Evolutionary conservation across 2,797 vertebrate species (phyloP), one percentile per base, ranked within the genome.

Genomic region (Sparidentex hasta): DNA sequence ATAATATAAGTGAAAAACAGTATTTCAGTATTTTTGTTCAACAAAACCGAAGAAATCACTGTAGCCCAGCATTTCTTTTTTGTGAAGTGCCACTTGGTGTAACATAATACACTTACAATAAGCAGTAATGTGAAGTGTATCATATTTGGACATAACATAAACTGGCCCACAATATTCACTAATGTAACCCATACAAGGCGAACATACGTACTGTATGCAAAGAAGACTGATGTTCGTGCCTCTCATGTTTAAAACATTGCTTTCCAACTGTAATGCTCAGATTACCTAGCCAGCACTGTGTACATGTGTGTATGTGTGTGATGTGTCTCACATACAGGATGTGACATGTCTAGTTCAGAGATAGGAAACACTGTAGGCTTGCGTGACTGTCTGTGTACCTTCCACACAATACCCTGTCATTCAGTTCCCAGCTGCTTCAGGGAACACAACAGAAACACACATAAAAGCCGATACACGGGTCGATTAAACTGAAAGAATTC

Each of bases 291-390:
- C 63, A 50, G 48, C 2, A 13, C 46, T 43, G n/a, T 50, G 63
- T 58, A 25, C 11, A 11, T 38, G 46, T 43, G 57, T 43, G 51
- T 41, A 25, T 68, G 12, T 3, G n/a, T 71, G n/a, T 71, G 73
- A 82, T 80, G 79, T 47, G 55, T 82, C 82, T 87, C 47, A 52
- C 74, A 83, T 84, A 82, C 86, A 91, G 65, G 81, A 88, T 71
- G 82, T 80, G 88, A 88, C 92, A 89, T 84, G 87, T 80, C 81
- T 66, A 61, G 64, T 73, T 87, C 78, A 72, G 66, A 88, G 76
- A 68, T 44, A 54, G 17, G 5, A 78, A 85, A 74, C 67, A 62
- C 65, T 64, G 73, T 33, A 69, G 72, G 74, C 70, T 90, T 76
- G 83, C 80, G 54, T 93, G 89, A 89, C 90, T 82, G 76, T 57